phyloP scores from a whole-genome alignment of 2,113 vertebrate genomes.

The Bombycilla garrulus region DNA sequence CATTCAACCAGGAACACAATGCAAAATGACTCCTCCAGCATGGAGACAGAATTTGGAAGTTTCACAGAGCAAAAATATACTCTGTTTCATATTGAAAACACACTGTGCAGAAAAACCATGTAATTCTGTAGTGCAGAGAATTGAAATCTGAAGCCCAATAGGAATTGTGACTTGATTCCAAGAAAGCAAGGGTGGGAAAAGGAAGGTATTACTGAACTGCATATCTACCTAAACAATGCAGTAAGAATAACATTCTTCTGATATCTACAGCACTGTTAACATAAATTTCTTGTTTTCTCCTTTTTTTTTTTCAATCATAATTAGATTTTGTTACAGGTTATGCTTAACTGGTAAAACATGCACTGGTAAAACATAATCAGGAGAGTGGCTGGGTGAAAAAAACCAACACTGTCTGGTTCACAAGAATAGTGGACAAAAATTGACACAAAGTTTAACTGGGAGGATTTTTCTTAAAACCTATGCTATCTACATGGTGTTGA shows the following conservation, averaged over 20 bases:
- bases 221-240: background rate
- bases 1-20: constrained; percentile 24
- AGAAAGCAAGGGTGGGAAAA: background rate
- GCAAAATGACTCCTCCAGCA: constrained; percentile 14
- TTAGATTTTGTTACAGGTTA: background rate
- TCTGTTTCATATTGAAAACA: constrained; percentile 8
- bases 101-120: constrained; percentile 4
- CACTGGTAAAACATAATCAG: background rate
- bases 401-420: background rate
- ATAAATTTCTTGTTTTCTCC: background rate
- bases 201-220: background rate
- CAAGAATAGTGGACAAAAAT: background rate
- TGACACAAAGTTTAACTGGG: background rate
- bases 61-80: background rate
- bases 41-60: background rate
- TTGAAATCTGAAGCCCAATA: constrained; percentile 32
- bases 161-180: constrained; percentile 30
- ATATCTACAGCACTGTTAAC: background rate
- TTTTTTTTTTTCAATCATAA: no score
- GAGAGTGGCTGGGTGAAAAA: background rate
- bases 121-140: background rate
- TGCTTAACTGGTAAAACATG: no score
- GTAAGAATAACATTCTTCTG: background rate
- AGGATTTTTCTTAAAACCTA: background rate
- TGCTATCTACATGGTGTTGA: background rate